Percentiles rank a stretch among this genome's conserved stretches.
phyloP scores from a whole-genome alignment of 2,888 invertebrate species.

The Periphyllus acericola region DNA sequence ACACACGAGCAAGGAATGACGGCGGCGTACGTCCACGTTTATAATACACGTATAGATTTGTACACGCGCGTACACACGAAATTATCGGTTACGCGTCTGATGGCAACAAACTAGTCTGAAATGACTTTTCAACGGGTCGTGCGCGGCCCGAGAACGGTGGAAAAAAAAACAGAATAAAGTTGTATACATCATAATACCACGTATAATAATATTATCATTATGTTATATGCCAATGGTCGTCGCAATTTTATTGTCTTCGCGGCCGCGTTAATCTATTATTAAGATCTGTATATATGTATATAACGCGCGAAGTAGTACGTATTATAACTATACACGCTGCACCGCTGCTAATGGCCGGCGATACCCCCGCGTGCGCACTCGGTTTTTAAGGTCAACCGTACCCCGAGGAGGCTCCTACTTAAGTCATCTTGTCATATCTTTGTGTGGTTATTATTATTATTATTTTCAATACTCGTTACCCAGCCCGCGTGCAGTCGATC shows the following conservation, averaged over 20 bases:
- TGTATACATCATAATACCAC: background rate
- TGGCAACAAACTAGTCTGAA: conserved; percentile 21
- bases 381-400: conserved; percentile 52
- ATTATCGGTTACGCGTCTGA: conserved; percentile 10
- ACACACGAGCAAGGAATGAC: background rate
- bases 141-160: background rate
- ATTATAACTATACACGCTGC: conserved; percentile 6
- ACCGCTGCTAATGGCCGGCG: conserved; percentile 45
- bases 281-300: background rate
- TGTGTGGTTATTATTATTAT: conserved; percentile 28
- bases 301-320: background rate
- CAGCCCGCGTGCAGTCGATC: conserved; percentile 39
- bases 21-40: background rate
- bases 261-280: conserved; percentile 33
- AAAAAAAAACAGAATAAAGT: background rate
- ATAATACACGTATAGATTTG: background rate
- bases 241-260: conserved; percentile 14
- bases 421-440: conserved; percentile 58
- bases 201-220: background rate
- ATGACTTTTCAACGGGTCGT: conserved; percentile 35
- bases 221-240: background rate
- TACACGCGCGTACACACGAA: background rate
- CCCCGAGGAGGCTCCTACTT: conserved; percentile 56
- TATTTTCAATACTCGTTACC: conserved; percentile 52
- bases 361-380: conserved; percentile 24